These are phyloP conservation scores for Marmota monax DNA, from an alignment of 2,113 vertebrate genomes.

Conservation along the genomic window DNA sequence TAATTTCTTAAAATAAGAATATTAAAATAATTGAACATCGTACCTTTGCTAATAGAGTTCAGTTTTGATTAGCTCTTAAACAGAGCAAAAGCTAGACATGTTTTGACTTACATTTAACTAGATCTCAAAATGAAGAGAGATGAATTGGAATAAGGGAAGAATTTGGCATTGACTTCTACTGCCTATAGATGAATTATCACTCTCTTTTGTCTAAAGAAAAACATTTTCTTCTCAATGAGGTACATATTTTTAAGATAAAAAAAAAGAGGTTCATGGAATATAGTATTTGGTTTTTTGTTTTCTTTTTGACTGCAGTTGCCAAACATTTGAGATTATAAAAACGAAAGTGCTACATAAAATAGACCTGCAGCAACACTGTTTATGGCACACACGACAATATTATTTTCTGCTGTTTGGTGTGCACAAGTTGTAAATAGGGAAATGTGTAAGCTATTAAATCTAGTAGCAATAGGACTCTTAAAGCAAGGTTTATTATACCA, in stretches of 20 bases:
- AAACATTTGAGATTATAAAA: slow-evolving; percentile 63
- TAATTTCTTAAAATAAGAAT: slow-evolving; percentile 51
- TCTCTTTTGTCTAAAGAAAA: slow-evolving; percentile 78
- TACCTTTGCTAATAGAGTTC: not conserved
- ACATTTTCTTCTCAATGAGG: slow-evolving; percentile 72
- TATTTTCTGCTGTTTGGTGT: slow-evolving; percentile 85
- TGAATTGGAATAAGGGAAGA: slow-evolving; percentile 59
- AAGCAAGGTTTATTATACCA: slow-evolving; percentile 84
- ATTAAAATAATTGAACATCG: slow-evolving; percentile 36
- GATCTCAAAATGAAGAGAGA: slow-evolving; percentile 55
- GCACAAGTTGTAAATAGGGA: slow-evolving; percentile 83
- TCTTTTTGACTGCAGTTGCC: slow-evolving; percentile 22
- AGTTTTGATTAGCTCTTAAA: slow-evolving; percentile 67
- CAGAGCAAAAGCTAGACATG: slow-evolving; percentile 65
- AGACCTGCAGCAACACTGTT: slow-evolving; percentile 77
- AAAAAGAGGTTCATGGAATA: slow-evolving; percentile 23
- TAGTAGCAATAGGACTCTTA: slow-evolving; percentile 85
- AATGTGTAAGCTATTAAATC: slow-evolving; percentile 84
- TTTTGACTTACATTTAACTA: slow-evolving; percentile 68
- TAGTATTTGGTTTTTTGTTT: not conserved
- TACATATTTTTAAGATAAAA: not conserved
- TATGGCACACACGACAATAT: slow-evolving; percentile 79
- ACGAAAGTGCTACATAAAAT: slow-evolving; percentile 72
- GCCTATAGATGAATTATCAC: slow-evolving; percentile 65
- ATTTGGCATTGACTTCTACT: slow-evolving; percentile 73